Percentiles rank a stretch among this genome's conserved stretches.
Conservation (phyloP, 2,888 invertebrate species). For the Amphipyra tragopoginis region DNA sequence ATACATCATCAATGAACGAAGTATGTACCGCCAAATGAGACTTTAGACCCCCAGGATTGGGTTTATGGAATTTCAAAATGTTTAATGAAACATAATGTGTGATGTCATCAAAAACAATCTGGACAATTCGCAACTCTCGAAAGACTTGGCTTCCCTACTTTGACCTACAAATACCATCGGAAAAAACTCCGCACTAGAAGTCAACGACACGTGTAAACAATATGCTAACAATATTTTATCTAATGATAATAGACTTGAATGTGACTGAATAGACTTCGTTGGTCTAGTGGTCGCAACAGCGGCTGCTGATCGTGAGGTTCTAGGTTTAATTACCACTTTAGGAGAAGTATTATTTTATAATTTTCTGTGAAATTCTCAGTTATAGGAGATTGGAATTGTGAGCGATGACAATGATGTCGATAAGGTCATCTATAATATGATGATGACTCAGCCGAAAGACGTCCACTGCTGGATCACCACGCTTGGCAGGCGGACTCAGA, state of each 20-base stretch:
- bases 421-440: too few relatives aligned
- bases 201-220: constrained; percentile 48
- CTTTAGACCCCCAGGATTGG: too few relatives aligned
- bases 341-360: neutral
- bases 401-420: neutral
- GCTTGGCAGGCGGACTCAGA: too few relatives aligned
- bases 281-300: neutral
- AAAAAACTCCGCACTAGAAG: constrained; percentile 43
- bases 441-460: too few relatives aligned
- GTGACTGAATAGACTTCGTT: neutral
- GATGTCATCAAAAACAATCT: neutral
- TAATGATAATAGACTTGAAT: constrained; percentile 7
- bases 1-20: too few relatives aligned
- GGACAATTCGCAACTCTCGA: neutral
- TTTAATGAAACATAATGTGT: too few relatives aligned
- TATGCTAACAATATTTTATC: constrained; percentile 39
- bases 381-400: neutral
- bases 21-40: too few relatives aligned
- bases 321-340: neutral
- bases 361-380: neutral
- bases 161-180: constrained; percentile 29
- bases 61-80: too few relatives aligned
- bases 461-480: too few relatives aligned
- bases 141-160: constrained; percentile 24
- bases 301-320: neutral